A percentile compares a stretch with the other conserved stretches of the same genome.
Conservation (phyloP, 1,140 invertebrate species). For the Acromyrmex charruanus region DNA sequence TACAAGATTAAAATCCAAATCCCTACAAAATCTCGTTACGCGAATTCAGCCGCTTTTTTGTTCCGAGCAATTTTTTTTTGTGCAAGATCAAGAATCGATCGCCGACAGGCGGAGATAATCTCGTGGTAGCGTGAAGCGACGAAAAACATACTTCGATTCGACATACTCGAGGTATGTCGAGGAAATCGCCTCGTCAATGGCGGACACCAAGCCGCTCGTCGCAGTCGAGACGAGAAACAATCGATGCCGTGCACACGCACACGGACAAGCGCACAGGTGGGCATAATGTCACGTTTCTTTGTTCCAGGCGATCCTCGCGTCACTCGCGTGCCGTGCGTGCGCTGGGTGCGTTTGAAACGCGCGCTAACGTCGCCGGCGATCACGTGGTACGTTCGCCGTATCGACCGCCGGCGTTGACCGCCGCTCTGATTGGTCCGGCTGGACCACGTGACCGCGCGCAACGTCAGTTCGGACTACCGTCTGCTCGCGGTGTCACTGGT, state of each 20-base stretch:
- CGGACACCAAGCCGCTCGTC: not conserved
- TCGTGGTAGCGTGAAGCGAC: not conserved
- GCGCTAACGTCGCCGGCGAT: slow-evolving; percentile 34
- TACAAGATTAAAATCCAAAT: too few species aligned
- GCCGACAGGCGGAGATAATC: not conserved
- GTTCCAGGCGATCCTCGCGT: slow-evolving; percentile 48
- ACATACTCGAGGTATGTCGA: not conserved
- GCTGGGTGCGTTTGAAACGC: slow-evolving; percentile 55
- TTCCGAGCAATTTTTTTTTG: not conserved
- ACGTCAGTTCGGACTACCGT: slow-evolving; percentile 70
- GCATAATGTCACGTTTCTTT: slow-evolving; percentile 22
- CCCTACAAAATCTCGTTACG: not conserved
- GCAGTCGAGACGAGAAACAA: not conserved
- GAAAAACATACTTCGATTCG: not conserved
- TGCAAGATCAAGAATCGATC: not conserved
- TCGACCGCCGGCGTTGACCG: slow-evolving; percentile 65
- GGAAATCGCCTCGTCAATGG: not conserved
- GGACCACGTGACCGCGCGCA: slow-evolving; percentile 67
- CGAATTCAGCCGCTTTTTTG: not conserved
- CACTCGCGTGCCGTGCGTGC: not conserved
- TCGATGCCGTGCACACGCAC: slow-evolving; percentile 11
- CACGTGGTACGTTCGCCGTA: slow-evolving; percentile 73
- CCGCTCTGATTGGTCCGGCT: slow-evolving; percentile 63
- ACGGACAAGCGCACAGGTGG: not conserved
- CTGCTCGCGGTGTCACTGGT: slow-evolving; percentile 67